These are phyloP conservation scores for Folsomia candida DNA, from an alignment of 2,888 invertebrate genomes.

Conservation along the genomic window DNA sequence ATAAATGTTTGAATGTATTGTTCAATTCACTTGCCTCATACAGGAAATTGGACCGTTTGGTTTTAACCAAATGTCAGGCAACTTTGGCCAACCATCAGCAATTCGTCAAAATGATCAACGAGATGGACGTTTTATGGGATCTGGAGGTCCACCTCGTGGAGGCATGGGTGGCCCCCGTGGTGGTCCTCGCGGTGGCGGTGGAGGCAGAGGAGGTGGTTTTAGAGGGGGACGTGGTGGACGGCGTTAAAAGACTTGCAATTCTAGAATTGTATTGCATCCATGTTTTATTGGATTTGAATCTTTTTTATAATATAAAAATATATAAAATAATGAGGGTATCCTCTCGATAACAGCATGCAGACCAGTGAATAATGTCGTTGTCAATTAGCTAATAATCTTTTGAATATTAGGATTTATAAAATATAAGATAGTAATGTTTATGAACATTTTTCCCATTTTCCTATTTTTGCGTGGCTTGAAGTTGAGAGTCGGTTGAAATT, in stretches of 20 bases:
- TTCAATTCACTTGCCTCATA: conserved; percentile 2
- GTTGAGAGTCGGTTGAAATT: too few relatives aligned
- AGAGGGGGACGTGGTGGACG: conserved; percentile 32
- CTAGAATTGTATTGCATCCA: too few relatives aligned
- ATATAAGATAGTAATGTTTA: too few relatives aligned
- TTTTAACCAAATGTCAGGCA: conserved; percentile 40
- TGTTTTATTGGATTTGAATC: too few relatives aligned
- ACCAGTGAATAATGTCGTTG: too few relatives aligned
- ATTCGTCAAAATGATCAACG: conserved; percentile 37
- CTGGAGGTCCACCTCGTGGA: conserved; percentile 36
- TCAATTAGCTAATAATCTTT: too few relatives aligned
- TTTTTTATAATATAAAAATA: too few relatives aligned
- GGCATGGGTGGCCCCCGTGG: conserved; percentile 33
- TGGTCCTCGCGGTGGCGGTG: conserved; percentile 15
- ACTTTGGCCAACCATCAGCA: conserved; percentile 40
- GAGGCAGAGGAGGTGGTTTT: conserved; percentile 20
- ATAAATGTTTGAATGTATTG: background rate
- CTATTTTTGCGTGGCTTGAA: too few relatives aligned
- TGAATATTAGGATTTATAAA: too few relatives aligned
- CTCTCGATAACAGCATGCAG: too few relatives aligned
- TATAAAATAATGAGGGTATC: too few relatives aligned
- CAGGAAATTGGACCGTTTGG: conserved; percentile 50
- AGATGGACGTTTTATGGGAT: conserved; percentile 38
- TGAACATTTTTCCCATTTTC: too few relatives aligned
- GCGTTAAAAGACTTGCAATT: conserved; percentile 18